Evolutionary conservation across 1,140 invertebrate genomes (phyloP).

Genomic region (Cheumatopsyche charites): DNA sequence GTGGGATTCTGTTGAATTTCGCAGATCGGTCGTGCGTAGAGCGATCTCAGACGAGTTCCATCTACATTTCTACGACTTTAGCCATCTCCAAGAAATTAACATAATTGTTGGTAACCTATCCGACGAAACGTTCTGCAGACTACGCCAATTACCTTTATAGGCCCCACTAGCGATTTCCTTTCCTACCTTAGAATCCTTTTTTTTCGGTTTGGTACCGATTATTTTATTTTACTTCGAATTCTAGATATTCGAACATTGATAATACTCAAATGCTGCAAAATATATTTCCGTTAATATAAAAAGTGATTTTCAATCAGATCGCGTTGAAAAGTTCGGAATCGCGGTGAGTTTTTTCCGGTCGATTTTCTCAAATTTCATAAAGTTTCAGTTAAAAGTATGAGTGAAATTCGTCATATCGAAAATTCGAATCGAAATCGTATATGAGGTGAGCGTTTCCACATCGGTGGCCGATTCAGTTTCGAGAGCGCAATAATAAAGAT

Average conservation of each 20-base stretch:
- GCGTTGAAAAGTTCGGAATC: not conserved
- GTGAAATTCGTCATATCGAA: too few species aligned
- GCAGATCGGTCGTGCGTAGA: constrained; percentile 42
- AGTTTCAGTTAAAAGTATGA: too few species aligned
- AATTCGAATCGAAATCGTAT: too few species aligned
- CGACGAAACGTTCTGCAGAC: not conserved
- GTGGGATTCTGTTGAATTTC: constrained; percentile 42
- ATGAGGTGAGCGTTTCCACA: too few species aligned
- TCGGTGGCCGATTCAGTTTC: too few species aligned
- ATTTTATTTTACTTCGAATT: not conserved
- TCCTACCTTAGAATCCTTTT: not conserved
- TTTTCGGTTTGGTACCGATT: not conserved
- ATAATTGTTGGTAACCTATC: constrained; percentile 46
- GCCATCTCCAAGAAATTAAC: constrained; percentile 39
- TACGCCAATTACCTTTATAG: constrained; percentile 39
- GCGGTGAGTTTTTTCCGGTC: constrained; percentile 2
- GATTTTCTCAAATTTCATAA: too few species aligned
- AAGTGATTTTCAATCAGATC: too few species aligned
- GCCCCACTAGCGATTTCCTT: constrained; percentile 6
- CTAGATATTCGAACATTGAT: too few species aligned
- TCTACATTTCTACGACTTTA: constrained; percentile 16
- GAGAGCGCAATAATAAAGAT: too few species aligned
- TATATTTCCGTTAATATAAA: too few species aligned
- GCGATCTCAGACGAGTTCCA: not conserved
- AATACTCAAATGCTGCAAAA: too few species aligned